Percentiles rank a stretch among this genome's conserved stretches.
Evolutionary conservation across 2,113 vertebrate genomes (phyloP).

Genomic region (Spea multiplicata): DNA sequence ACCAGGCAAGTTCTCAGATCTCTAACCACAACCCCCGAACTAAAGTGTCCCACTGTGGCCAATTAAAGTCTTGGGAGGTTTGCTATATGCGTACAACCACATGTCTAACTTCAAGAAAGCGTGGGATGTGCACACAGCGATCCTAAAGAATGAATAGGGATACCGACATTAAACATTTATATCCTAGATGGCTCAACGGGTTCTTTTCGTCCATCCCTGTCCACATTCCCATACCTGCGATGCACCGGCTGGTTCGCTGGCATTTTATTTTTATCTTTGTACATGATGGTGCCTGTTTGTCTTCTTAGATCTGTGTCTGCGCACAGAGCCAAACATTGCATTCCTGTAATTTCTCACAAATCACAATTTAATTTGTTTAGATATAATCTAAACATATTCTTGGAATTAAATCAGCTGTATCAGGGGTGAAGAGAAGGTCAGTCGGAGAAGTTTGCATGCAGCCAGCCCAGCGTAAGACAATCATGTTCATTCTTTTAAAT

Average conservation of each 20-base stretch:
- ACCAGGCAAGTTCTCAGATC: too few relatives aligned
- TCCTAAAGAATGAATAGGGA: too few relatives aligned
- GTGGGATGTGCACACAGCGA: too few relatives aligned
- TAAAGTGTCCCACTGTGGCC: too few relatives aligned
- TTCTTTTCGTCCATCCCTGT: background rate
- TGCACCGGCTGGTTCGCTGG: background rate
- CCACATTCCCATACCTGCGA: background rate
- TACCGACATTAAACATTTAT: too few relatives aligned
- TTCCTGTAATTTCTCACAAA: slow-evolving; percentile 43
- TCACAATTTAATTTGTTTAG: slow-evolving; percentile 41
- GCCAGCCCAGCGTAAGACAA: background rate
- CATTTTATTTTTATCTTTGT: background rate
- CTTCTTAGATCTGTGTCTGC: background rate
- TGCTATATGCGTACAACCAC: too few relatives aligned
- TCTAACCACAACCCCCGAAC: too few relatives aligned
- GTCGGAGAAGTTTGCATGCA: slow-evolving; percentile 6
- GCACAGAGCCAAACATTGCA: slow-evolving; percentile 18
- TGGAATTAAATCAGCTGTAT: slow-evolving; percentile 28
- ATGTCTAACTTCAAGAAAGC: too few relatives aligned
- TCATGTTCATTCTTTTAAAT: slow-evolving; percentile 13
- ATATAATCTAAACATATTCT: slow-evolving; percentile 43
- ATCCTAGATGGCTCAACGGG: too few relatives aligned
- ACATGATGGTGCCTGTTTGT: background rate
- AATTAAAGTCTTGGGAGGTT: too few relatives aligned
- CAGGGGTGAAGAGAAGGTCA: slow-evolving; percentile 34